phyloP scores from a whole-genome alignment of 2,797 vertebrate genomes.

The Falco columbarius region DNA sequence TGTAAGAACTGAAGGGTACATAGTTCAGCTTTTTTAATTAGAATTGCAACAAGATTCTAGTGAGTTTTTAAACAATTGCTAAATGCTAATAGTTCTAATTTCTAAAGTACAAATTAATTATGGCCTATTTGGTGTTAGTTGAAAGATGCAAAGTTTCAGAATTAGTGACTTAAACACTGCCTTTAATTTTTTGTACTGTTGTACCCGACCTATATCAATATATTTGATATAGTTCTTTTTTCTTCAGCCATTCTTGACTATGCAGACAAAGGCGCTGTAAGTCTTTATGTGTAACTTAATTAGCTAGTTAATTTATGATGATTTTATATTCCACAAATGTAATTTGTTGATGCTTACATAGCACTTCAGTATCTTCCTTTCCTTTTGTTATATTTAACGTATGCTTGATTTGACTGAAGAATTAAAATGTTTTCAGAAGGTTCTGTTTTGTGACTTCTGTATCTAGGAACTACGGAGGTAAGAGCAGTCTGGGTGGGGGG shows the following conservation, averaged over 20 bases:
- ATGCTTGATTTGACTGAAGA: background rate
- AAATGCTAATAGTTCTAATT: background rate
- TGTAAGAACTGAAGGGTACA: background rate
- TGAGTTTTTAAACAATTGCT: background rate
- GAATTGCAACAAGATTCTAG: background rate
- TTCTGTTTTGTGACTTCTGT: background rate
- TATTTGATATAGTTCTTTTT: background rate
- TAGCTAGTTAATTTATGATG: background rate
- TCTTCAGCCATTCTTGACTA: background rate
- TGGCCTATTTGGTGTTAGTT: background rate
- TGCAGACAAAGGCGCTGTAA: background rate
- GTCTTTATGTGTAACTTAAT: background rate
- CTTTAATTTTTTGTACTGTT: background rate
- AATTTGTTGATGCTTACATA: background rate
- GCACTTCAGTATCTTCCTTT: background rate
- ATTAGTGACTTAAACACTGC: background rate
- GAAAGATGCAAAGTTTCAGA: background rate
- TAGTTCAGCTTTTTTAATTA: background rate
- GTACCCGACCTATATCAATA: background rate
- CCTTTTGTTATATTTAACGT: background rate
- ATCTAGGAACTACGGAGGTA: background rate
- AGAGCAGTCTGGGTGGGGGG: background rate
- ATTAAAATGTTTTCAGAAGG: background rate
- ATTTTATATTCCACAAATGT: background rate
- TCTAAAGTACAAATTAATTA: background rate